These are phyloP conservation scores for Endomychus coccineus DNA, from an alignment of 2,888 invertebrate species.

Conservation along the genomic window DNA sequence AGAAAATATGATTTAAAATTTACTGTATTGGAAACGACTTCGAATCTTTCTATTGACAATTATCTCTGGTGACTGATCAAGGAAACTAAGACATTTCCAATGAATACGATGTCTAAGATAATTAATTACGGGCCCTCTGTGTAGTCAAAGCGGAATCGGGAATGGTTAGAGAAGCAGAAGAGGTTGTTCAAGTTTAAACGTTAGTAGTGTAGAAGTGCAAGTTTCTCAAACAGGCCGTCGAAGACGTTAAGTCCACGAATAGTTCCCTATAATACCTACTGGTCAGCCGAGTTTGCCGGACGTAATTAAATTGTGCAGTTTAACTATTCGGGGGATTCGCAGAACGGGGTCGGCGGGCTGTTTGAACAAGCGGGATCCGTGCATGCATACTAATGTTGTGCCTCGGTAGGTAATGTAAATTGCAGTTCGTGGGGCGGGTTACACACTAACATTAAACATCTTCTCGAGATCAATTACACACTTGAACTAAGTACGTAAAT, in stretches of 20 bases:
- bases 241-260: conserved; percentile 42
- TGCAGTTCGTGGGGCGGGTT: conserved; percentile 28
- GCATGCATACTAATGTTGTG: conserved; percentile 36
- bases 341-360: conserved; percentile 17
- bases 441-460: neutral
- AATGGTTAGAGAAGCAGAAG: conserved; percentile 11
- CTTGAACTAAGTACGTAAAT: neutral
- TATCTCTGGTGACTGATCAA: too few species aligned
- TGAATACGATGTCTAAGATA: conserved; percentile 12
- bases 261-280: conserved; percentile 44
- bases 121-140: conserved; percentile 11
- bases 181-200: conserved; percentile 31
- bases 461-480: conserved; percentile 1
- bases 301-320: conserved; percentile 44
- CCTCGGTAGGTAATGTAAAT: conserved; percentile 30
- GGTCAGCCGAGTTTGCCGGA: conserved; percentile 39
- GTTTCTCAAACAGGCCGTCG: conserved; percentile 34
- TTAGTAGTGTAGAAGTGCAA: conserved; percentile 33
- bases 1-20: too few species aligned
- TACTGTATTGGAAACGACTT: too few species aligned
- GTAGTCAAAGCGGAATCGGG: conserved; percentile 13
- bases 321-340: conserved; percentile 31
- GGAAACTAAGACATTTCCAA: too few species aligned
- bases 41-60: too few species aligned
- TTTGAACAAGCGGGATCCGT: conserved; percentile 37